phyloP scores from a whole-genome alignment of 2,797 vertebrate species.

The Gymnoscopelus braueri region DNA sequence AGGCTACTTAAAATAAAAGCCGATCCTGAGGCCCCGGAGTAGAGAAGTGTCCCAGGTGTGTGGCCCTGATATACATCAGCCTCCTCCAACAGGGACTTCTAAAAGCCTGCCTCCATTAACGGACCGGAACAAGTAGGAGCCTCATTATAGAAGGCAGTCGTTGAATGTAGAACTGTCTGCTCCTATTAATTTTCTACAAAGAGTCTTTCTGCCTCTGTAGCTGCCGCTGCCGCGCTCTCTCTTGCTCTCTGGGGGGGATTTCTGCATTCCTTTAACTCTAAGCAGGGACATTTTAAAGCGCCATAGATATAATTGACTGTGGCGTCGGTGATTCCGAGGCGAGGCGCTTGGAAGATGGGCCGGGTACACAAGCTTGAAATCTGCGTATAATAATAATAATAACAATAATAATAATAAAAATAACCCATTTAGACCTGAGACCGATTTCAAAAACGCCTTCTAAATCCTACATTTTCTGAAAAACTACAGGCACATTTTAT shows the following conservation, averaged over 20 bases:
- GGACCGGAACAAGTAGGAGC: slow-evolving; percentile 40
- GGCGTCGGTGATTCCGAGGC: too few relatives aligned
- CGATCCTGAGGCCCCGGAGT: slow-evolving; percentile 66
- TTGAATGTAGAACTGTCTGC: slow-evolving; percentile 79
- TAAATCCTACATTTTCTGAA: too few relatives aligned
- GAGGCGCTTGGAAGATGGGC: too few relatives aligned
- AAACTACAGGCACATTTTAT: too few relatives aligned
- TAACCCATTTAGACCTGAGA: too few relatives aligned
- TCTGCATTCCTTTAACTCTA: slow-evolving; percentile 42
- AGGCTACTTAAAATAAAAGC: slow-evolving; percentile 79
- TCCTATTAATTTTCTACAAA: slow-evolving; percentile 81
- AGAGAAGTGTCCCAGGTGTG: slow-evolving; percentile 79
- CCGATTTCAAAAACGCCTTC: too few relatives aligned
- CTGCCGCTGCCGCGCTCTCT: slow-evolving; percentile 43
- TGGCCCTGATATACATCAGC: slow-evolving; percentile 72
- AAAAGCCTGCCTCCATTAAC: slow-evolving; percentile 83
- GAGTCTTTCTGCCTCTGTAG: slow-evolving; percentile 65
- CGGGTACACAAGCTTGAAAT: too few relatives aligned
- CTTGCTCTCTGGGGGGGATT: slow-evolving; percentile 44
- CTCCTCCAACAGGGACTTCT: slow-evolving; percentile 74
- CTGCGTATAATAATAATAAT: too few relatives aligned
- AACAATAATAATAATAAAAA: too few relatives aligned
- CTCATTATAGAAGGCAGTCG: slow-evolving; percentile 73
- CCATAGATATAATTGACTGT: too few relatives aligned
- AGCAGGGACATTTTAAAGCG: slow-evolving; percentile 39